A percentile compares a stretch with the other conserved stretches of the same genome.
Conservation (phyloP, 2,888 invertebrate genomes). For the Melinaea menophilus region DNA sequence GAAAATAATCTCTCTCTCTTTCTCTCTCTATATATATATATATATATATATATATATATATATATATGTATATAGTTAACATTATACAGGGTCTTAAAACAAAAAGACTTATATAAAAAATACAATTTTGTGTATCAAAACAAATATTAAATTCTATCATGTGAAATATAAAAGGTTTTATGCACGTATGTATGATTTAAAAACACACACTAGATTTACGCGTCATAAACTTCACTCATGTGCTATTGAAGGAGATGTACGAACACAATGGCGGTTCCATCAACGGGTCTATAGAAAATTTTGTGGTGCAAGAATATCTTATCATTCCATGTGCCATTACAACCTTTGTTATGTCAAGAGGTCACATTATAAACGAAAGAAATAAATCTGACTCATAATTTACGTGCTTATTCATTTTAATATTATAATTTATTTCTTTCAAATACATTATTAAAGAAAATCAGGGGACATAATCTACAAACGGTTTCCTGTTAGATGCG, state of each 20-base stretch:
- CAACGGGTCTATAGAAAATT: constrained; percentile 45
- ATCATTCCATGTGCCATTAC: constrained; percentile 38
- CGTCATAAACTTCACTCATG: constrained; percentile 58
- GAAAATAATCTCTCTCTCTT: too few relatives aligned
- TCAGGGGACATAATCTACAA: background rate
- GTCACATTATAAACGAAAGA: constrained; percentile 31
- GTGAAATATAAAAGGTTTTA: background rate
- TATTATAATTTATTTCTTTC: too few relatives aligned
- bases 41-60: too few relatives aligned
- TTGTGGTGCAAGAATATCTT: constrained; percentile 52
- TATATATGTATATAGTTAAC: too few relatives aligned
- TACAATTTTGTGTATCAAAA: too few relatives aligned
- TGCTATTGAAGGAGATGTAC: constrained; percentile 53
- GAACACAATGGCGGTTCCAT: constrained; percentile 45
- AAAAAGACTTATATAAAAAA: too few relatives aligned
- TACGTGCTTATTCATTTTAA: too few relatives aligned
- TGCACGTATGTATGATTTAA: constrained; percentile 4
- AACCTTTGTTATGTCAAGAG: constrained; percentile 45
- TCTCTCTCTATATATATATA: too few relatives aligned
- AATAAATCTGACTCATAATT: background rate
- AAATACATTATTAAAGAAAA: too few relatives aligned
- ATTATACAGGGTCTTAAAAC: too few relatives aligned
- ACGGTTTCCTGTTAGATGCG: constrained; percentile 35
- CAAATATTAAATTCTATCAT: background rate
- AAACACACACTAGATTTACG: constrained; percentile 44